A percentile compares a stretch with the other conserved stretches of the same genome.
Evolutionary conservation across 1,140 invertebrate species (phyloP).

Genomic region (Macrocentrus cingulum): DNA sequence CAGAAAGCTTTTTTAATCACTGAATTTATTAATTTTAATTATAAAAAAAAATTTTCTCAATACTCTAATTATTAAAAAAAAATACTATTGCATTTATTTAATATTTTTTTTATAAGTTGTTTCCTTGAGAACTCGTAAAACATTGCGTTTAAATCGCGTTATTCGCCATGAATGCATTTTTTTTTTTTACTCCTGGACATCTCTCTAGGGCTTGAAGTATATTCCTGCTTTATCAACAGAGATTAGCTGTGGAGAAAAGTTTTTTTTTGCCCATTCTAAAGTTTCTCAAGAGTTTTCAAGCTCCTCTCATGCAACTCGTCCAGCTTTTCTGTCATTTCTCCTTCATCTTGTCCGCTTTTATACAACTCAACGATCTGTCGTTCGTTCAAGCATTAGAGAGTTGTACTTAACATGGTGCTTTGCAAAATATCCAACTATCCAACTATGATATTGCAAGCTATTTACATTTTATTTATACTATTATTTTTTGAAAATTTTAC

Average conservation of each 20-base stretch:
- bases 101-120: too few species aligned
- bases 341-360: neutral
- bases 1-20: neutral
- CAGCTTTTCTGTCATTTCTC: neutral
- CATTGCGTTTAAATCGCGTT: too few species aligned
- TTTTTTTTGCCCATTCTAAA: conserved; percentile 4
- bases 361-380: conserved; percentile 13
- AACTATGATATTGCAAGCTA: too few species aligned
- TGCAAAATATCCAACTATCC: neutral
- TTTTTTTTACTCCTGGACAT: too few species aligned
- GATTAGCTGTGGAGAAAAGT: conserved; percentile 15
- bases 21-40: too few species aligned
- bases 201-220: conserved; percentile 13
- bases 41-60: too few species aligned
- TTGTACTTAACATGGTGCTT: neutral
- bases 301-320: neutral
- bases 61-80: too few species aligned
- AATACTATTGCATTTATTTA: too few species aligned
- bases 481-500: too few species aligned
- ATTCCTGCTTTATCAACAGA: conserved; percentile 6
- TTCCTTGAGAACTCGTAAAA: too few species aligned
- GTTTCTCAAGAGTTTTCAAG: conserved; percentile 16
- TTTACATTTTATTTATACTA: too few species aligned
- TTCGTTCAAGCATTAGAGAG: neutral
- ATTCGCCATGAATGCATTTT: too few species aligned